Conservation (phyloP, 1,140 invertebrate species). For the Drosophila littoralis region DNA sequence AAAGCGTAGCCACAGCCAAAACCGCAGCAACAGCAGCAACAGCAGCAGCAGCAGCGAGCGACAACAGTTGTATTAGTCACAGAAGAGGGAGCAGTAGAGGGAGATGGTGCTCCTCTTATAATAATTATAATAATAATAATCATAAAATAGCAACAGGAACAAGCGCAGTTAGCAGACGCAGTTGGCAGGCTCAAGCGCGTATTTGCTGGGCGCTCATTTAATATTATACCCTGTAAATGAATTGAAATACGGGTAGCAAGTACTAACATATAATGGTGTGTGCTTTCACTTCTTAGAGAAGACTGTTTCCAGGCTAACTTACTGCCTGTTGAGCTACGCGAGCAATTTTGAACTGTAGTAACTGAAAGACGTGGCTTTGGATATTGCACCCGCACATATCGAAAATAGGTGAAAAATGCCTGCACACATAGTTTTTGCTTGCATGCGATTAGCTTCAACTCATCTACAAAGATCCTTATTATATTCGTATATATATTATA, state of each 20-base stretch:
- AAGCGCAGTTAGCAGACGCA: constrained; percentile 36
- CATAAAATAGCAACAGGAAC: constrained; percentile 58
- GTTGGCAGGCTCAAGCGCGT: constrained; percentile 38
- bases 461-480: no score
- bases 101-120: neutral
- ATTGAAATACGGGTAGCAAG: neutral
- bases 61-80: neutral
- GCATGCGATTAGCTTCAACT: no score
- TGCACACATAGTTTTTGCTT: no score
- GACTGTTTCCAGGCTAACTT: no score
- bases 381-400: no score
- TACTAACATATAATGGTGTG: no score
- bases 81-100: neutral
- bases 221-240: constrained; percentile 16
- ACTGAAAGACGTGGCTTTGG: no score
- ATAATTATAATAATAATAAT: constrained; percentile 71
- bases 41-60: neutral
- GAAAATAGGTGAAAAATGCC: no score
- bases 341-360: no score
- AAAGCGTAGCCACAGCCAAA: neutral
- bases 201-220: constrained; percentile 42
- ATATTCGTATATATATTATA: no score
- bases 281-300: no score
- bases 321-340: no score
- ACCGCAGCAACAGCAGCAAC: neutral